Evolutionary conservation across 2,888 invertebrate species (phyloP).

Genomic region (Prenolepis imparis): DNA sequence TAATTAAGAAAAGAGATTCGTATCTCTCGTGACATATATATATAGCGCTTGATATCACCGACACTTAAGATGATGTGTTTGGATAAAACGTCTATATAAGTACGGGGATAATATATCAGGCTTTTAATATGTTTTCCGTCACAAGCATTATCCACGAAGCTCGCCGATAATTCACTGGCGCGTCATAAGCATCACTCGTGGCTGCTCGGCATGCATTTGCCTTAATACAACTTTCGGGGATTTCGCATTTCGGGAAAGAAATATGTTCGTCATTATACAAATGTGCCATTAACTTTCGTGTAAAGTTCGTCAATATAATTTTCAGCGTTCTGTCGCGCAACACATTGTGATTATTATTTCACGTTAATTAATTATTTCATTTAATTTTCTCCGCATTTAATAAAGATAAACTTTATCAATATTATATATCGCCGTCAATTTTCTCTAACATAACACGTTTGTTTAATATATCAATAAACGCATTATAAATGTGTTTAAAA

Average conservation of each 20-base stretch:
- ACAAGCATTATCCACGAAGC: slow-evolving; percentile 35
- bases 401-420: slow-evolving; percentile 27
- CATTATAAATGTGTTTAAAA: neutral
- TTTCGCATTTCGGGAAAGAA: neutral
- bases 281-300: neutral
- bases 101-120: slow-evolving; percentile 36
- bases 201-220: slow-evolving; percentile 19
- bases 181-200: slow-evolving; percentile 48
- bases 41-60: neutral
- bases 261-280: neutral
- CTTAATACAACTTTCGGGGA: slow-evolving; percentile 32
- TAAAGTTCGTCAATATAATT: slow-evolving; percentile 4
- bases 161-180: slow-evolving; percentile 42
- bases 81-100: slow-evolving; percentile 17
- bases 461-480: neutral
- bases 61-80: slow-evolving; percentile 11
- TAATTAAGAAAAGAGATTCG: neutral
- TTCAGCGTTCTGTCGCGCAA: neutral
- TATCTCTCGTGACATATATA: neutral
- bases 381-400: slow-evolving; percentile 30
- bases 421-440: slow-evolving; percentile 7
- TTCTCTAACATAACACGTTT: neutral
- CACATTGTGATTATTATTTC: slow-evolving; percentile 5
- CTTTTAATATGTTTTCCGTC: slow-evolving; percentile 48
- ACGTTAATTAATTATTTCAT: slow-evolving; percentile 35